Percentiles rank a stretch among this genome's conserved stretches.
phyloP scores from a whole-genome alignment of 2,888 invertebrate genomes.

The Napeogenes sylphis region DNA sequence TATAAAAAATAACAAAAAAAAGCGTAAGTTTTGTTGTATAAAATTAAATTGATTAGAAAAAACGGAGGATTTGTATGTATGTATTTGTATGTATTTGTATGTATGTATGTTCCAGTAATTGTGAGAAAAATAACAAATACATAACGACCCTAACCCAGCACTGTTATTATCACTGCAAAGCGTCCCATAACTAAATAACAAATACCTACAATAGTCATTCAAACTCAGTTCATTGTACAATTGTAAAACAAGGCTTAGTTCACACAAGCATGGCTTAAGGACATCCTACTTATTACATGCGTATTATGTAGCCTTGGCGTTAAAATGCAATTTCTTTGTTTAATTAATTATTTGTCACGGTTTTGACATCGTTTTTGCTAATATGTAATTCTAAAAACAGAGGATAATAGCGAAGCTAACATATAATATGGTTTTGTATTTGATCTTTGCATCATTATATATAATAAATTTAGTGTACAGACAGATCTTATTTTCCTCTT shows the following conservation, averaged over 20 bases:
- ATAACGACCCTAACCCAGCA: not conserved
- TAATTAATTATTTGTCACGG: constrained; percentile 7
- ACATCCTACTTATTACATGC: constrained; percentile 49
- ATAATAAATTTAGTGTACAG: too few relatives aligned
- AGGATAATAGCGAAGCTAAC: too few relatives aligned
- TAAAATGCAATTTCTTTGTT: constrained; percentile 16
- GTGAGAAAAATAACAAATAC: too few relatives aligned
- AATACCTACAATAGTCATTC: constrained; percentile 6
- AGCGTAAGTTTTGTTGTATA: too few relatives aligned
- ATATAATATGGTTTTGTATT: too few relatives aligned
- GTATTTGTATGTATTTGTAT: too few relatives aligned
- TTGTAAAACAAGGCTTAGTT: constrained; percentile 20
- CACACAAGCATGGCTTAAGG: constrained; percentile 44
- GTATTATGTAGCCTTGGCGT: constrained; percentile 25
- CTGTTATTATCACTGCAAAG: not conserved
- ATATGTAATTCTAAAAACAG: not conserved
- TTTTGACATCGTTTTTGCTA: constrained; percentile 4
- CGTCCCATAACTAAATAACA: not conserved
- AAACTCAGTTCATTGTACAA: constrained; percentile 13
- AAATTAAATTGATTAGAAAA: too few relatives aligned
- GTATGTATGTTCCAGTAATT: too few relatives aligned
- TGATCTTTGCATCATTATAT: too few relatives aligned
- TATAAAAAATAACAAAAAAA: too few relatives aligned
- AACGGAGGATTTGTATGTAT: too few relatives aligned
- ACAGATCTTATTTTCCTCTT: too few relatives aligned